A percentile compares a stretch with the other conserved stretches of the same genome.
Conservation (phyloP, 2,888 invertebrate genomes). For the Mycalesis mineus region DNA sequence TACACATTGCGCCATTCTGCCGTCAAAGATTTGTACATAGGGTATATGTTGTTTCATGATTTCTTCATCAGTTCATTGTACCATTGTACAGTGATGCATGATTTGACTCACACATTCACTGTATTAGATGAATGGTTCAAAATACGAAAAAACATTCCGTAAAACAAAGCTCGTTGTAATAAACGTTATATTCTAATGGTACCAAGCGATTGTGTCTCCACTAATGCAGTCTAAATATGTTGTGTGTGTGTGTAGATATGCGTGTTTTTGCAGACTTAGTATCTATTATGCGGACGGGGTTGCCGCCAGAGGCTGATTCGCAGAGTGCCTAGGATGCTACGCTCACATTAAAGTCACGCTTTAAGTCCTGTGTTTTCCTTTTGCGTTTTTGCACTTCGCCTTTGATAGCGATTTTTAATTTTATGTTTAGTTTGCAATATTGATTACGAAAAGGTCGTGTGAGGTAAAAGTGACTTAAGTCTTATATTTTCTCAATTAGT, state of each 20-base stretch:
- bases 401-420: neutral
- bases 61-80: no score
- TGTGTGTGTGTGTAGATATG: constrained; percentile 3
- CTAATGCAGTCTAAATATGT: constrained; percentile 3
- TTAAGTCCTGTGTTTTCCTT: constrained; percentile 13
- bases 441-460: no score
- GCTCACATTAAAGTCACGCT: constrained; percentile 13
- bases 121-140: no score
- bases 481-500: no score
- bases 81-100: no score
- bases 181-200: neutral
- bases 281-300: constrained; percentile 18
- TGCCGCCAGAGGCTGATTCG: constrained; percentile 13
- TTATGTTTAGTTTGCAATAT: neutral
- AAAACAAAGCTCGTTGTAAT: no score
- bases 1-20: no score
- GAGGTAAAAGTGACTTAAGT: no score
- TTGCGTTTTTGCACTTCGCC: neutral
- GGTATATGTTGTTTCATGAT: no score
- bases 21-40: no score
- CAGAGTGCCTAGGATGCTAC: constrained; percentile 5
- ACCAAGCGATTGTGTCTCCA: neutral
- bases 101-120: no score
- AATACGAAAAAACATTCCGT: no score
- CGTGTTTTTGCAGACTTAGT: constrained; percentile 5